Conservation (phyloP, 2,888 invertebrate species). For the Nyleta sp. region DNA sequence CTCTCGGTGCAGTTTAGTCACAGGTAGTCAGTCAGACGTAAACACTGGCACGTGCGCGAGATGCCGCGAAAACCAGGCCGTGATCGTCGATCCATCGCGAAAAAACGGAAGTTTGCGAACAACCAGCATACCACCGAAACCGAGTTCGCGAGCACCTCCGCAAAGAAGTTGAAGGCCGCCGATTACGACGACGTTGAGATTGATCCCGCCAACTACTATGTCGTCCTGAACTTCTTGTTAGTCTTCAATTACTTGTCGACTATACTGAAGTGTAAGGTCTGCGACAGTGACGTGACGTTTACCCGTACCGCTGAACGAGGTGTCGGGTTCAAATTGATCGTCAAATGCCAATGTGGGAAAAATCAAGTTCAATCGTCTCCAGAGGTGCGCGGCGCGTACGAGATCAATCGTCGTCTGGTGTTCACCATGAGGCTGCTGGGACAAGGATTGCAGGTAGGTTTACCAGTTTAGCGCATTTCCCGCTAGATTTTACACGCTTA, state of each 20-base stretch:
- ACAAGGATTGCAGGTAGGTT: neutral
- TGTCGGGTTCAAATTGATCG: slow-evolving; percentile 66
- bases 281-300: slow-evolving; percentile 21
- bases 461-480: too few species aligned
- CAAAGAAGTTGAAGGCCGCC: slow-evolving; percentile 7
- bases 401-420: slow-evolving; percentile 3
- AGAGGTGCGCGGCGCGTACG: neutral
- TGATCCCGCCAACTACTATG: slow-evolving; percentile 4
- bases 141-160: slow-evolving; percentile 11
- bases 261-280: slow-evolving; percentile 19
- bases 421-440: neutral
- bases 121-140: slow-evolving; percentile 9
- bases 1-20: slow-evolving; percentile 16
- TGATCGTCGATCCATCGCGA: neutral
- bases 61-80: slow-evolving; percentile 12
- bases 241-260: slow-evolving; percentile 24
- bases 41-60: slow-evolving; percentile 11
- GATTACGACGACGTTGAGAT: slow-evolving; percentile 23
- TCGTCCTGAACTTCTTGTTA: slow-evolving; percentile 12
- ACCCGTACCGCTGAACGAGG: slow-evolving; percentile 34
- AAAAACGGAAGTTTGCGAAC: neutral
- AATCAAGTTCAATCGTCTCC: slow-evolving; percentile 25
- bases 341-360: slow-evolving; percentile 50
- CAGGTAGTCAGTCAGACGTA: neutral
- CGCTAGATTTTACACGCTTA: too few species aligned